Evolutionary conservation across 1,140 invertebrate species (phyloP).

Genomic region (Pachypeltis micranthus): DNA sequence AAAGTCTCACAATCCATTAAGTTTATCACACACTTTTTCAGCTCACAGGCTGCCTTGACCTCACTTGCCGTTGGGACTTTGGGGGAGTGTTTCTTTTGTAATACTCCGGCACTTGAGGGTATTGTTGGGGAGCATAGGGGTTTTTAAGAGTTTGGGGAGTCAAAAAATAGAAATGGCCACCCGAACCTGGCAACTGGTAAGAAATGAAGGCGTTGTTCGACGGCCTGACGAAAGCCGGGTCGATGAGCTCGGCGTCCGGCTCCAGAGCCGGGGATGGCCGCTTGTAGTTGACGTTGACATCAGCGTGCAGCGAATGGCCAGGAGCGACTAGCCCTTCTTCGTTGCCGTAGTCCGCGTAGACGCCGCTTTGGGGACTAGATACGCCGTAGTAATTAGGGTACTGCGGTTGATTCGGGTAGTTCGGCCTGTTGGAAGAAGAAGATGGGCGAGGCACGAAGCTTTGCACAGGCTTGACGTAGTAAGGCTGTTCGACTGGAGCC

Average conservation of each 20-base stretch:
- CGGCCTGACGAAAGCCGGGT: slow-evolving; percentile 30
- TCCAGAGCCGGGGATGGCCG: slow-evolving; percentile 39
- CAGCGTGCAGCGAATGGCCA: slow-evolving; percentile 32
- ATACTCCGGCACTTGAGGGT: neutral
- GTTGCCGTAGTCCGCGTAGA: slow-evolving; percentile 13
- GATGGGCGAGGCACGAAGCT: neutral
- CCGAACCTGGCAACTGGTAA: slow-evolving; percentile 53
- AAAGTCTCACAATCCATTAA: too few species aligned
- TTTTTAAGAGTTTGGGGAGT: slow-evolving; percentile 46
- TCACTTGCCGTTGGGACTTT: too few species aligned
- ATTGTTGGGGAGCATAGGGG: neutral
- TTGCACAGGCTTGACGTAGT: neutral
- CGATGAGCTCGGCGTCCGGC: slow-evolving; percentile 41
- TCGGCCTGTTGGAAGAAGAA: neutral
- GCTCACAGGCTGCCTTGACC: too few species aligned
- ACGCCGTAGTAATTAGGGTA: slow-evolving; percentile 14
- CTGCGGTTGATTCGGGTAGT: neutral
- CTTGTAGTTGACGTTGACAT: slow-evolving; percentile 41
- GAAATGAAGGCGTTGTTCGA: slow-evolving; percentile 32
- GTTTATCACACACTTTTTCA: too few species aligned
- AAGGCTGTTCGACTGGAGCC: slow-evolving; percentile 23
- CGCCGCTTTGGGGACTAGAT: slow-evolving; percentile 12
- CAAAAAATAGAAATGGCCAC: slow-evolving; percentile 62
- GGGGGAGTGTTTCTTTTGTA: slow-evolving; percentile 3
- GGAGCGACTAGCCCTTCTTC: slow-evolving; percentile 11